Conservation (phyloP, 2,888 invertebrate species). For the Cryptocephalus primarius region DNA sequence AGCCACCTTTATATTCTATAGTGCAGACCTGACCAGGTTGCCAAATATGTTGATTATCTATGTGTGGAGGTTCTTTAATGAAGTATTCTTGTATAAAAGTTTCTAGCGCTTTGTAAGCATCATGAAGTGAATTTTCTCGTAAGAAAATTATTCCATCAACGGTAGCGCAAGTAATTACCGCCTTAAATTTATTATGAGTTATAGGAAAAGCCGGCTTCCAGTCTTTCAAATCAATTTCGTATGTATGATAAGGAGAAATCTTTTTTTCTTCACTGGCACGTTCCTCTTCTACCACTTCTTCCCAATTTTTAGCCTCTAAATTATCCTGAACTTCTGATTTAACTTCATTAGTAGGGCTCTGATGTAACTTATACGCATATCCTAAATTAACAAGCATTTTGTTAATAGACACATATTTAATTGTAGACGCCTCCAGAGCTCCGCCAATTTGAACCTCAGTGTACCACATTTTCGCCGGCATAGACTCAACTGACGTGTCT, state of each 20-base stretch:
- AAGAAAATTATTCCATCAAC: slow-evolving; percentile 33
- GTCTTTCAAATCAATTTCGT: slow-evolving; percentile 28
- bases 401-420: slow-evolving; percentile 57
- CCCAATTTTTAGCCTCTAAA: slow-evolving; percentile 1
- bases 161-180: slow-evolving; percentile 52
- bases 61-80: slow-evolving; percentile 2
- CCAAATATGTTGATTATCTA: slow-evolving; percentile 35
- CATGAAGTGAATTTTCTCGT: too few relatives aligned
- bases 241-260: slow-evolving; percentile 39
- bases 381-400: slow-evolving; percentile 55
- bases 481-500: slow-evolving; percentile 7
- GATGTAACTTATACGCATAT: slow-evolving; percentile 18
- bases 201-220: slow-evolving; percentile 53
- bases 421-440: slow-evolving; percentile 53
- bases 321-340: neutral
- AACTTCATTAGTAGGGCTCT: too few relatives aligned
- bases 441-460: slow-evolving; percentile 48
- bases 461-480: slow-evolving; percentile 30
- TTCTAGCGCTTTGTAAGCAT: slow-evolving; percentile 23
- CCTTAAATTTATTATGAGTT: slow-evolving; percentile 43
- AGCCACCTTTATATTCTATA: slow-evolving; percentile 55
- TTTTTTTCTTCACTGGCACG: neutral
- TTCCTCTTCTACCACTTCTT: slow-evolving; percentile 8
- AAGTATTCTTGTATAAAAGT: slow-evolving; percentile 20
- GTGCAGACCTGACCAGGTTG: slow-evolving; percentile 54